Conservation (phyloP, 2,888 invertebrate species). For the Pseudanteris insignis region DNA sequence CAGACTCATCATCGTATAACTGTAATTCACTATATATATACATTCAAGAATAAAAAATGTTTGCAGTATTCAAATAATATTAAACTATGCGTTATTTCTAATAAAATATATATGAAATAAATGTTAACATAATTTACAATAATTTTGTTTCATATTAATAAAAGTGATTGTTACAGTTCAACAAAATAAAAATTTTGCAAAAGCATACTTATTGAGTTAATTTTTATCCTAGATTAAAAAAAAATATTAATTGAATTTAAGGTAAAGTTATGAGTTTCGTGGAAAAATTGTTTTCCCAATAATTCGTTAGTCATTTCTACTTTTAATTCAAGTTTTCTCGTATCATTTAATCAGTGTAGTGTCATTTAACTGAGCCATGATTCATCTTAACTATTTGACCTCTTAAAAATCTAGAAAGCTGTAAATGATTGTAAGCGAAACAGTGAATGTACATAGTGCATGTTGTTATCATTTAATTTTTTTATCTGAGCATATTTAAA, state of each 20-base stretch:
- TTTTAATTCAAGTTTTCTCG: constrained; percentile 3
- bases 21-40: constrained; percentile 3
- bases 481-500: too few species aligned
- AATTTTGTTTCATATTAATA: too few species aligned
- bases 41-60: not conserved
- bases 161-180: too few species aligned
- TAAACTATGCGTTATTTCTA: too few species aligned
- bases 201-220: too few species aligned
- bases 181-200: too few species aligned
- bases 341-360: constrained; percentile 22
- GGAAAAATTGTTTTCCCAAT: constrained; percentile 21
- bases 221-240: not conserved
- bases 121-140: too few species aligned
- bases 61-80: too few species aligned
- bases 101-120: too few species aligned
- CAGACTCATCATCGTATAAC: constrained; percentile 14
- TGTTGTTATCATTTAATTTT: not conserved
- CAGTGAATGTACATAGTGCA: not conserved
- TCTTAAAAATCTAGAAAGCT: constrained; percentile 21
- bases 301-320: constrained; percentile 4
- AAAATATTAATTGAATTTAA: not conserved
- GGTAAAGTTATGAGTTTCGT: not conserved
- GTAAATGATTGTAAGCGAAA: too few species aligned
- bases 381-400: constrained; percentile 19
- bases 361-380: constrained; percentile 18